Percentiles rank a stretch among this genome's conserved stretches.
Evolutionary conservation across 2,888 invertebrate genomes (phyloP).

Genomic region (Ichneumoninae sp.): DNA sequence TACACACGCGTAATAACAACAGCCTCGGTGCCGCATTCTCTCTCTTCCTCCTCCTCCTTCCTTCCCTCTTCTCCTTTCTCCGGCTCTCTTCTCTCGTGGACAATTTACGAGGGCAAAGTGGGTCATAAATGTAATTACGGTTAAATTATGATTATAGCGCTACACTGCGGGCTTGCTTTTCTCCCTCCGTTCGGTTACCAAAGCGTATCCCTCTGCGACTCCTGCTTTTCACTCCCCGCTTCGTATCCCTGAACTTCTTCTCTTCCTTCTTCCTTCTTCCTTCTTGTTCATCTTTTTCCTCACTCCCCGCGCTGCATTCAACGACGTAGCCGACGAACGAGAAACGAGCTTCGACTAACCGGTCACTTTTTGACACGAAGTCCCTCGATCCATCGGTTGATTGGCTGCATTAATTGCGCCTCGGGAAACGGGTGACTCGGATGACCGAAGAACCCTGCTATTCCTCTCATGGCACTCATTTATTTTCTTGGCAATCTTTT

Average conservation of each 20-base stretch:
- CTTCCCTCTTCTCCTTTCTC: slow-evolving; percentile 36
- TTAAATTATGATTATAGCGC: slow-evolving; percentile 82
- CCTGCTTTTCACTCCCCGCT: slow-evolving; percentile 27
- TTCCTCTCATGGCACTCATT: neutral
- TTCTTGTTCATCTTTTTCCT: neutral
- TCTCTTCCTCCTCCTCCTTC: slow-evolving; percentile 34
- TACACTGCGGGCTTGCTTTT: slow-evolving; percentile 69
- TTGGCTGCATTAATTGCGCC: slow-evolving; percentile 69
- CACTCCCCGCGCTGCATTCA: slow-evolving; percentile 23
- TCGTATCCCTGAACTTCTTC: slow-evolving; percentile 14
- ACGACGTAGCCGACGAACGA: slow-evolving; percentile 30
- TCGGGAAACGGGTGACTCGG: slow-evolving; percentile 19
- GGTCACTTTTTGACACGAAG: slow-evolving; percentile 67
- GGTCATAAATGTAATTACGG: slow-evolving; percentile 83
- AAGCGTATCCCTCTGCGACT: slow-evolving; percentile 25
- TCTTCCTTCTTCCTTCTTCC: slow-evolving; percentile 23
- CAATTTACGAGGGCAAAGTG: slow-evolving; percentile 83
- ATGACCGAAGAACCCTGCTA: neutral
- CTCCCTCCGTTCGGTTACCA: slow-evolving; percentile 25
- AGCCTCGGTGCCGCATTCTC: slow-evolving; percentile 58
- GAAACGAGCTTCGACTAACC: slow-evolving; percentile 67
- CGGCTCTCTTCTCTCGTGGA: slow-evolving; percentile 75
- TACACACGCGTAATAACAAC: slow-evolving; percentile 76
- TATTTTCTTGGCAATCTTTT: neutral
- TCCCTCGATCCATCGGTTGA: slow-evolving; percentile 66